Evolutionary conservation across 2,113 vertebrate genomes (phyloP).

Genomic region (Australoheros scitulus): DNA sequence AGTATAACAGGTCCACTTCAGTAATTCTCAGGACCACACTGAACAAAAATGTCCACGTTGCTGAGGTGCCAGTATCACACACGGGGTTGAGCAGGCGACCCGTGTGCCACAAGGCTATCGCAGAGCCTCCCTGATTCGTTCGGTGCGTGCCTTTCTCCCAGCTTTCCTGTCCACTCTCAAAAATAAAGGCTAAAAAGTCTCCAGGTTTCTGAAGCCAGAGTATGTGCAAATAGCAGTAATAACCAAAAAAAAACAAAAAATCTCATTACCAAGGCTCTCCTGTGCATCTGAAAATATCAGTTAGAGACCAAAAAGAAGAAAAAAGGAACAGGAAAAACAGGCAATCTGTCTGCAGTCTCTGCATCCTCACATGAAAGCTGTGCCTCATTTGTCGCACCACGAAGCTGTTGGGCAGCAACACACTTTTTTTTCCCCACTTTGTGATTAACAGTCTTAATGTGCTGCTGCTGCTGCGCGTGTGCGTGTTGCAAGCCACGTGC

Average conservation of each 20-base stretch:
- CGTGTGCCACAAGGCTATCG: no score
- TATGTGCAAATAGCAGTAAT: background rate
- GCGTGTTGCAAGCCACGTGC: background rate
- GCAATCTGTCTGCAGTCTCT: background rate
- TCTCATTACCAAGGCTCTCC: background rate
- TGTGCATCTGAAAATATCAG: background rate
- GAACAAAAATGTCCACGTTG: background rate
- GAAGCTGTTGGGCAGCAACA: conserved; percentile 11
- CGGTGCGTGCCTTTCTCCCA: background rate
- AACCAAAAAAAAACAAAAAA: background rate
- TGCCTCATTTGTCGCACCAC: conserved; percentile 23
- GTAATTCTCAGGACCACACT: background rate
- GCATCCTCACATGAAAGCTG: background rate
- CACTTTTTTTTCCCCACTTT: background rate
- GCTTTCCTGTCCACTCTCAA: background rate
- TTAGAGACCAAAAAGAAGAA: background rate
- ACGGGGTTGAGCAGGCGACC: background rate
- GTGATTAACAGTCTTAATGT: conserved; percentile 8
- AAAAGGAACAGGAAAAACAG: background rate
- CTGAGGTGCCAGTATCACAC: background rate
- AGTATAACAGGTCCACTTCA: background rate
- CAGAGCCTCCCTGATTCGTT: background rate
- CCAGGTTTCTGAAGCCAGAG: background rate
- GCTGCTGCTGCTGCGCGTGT: background rate
- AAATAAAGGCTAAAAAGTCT: background rate